Base-by-base conservation (phyloP, 1,140 invertebrate genomes). In the Cotesia typhae region DNA sequence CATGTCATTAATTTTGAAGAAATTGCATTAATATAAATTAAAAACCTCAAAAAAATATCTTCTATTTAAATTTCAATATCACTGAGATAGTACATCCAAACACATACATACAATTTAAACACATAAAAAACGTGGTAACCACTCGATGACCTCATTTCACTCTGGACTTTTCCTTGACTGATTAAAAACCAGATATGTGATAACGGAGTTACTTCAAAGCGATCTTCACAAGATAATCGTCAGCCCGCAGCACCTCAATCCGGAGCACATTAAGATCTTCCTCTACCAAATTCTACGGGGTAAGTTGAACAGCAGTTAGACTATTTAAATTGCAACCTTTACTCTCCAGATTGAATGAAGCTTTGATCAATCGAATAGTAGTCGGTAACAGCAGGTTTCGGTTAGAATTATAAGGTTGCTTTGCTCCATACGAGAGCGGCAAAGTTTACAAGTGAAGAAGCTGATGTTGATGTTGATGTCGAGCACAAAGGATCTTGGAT, bases 181-280 rank as follows among this genome's bases (percentile, higher is more conserved):
- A 79, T 41, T 78, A 41, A 81, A 74, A 52, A 28, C 28, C 28
- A 99, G 98, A 89, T 99, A 99, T 91, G 97, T 99, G 81, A 97
- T 99, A 84, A 99, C 97, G 63, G 98, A 99, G 89, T 90, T 99
- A 78, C 95, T 99, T 85, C 98, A 99, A 89, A 98, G 96, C 87
- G 98, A 99, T 91, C 91, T 99, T 77, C 98, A 99, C 90, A 99
- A 99, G 91, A 99, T 99, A 85, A 99, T 99, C 86, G 98, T 99
- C 75, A 99, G 97, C 75, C 97, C 97, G 70, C 98, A 99, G 89
- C 95, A 97, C 81, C 92, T 99, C 67, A 98, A 97, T 78, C 92
- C 96, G 67, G 98, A 99, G 89, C 98, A 99, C 91, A 98, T 99
- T 87, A 99, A 99, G 92, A 96, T 99, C 87, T 99, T 99, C 92